Percentiles rank a stretch among this genome's conserved stretches.
phyloP scores from a whole-genome alignment of 2,113 vertebrate species.

The Anser cygnoides region DNA sequence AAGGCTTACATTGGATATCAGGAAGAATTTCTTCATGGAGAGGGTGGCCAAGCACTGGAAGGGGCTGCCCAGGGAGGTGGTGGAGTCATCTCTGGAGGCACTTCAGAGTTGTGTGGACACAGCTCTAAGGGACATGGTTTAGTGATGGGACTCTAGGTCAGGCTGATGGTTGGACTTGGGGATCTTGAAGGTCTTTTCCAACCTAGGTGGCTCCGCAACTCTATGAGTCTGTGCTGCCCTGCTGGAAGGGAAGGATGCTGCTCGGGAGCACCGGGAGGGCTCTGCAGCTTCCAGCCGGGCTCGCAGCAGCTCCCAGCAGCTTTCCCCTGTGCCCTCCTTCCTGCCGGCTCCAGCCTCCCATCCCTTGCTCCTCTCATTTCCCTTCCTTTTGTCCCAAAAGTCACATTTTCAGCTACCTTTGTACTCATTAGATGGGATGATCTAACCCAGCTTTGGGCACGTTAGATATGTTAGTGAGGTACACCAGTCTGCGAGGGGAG shows the following conservation, averaged over 20 bases:
- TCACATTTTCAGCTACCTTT: neutral
- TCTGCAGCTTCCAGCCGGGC: neutral
- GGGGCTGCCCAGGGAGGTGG: neutral
- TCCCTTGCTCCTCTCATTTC: neutral
- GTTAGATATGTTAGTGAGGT: neutral
- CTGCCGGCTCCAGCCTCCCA: neutral
- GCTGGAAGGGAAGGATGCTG: neutral
- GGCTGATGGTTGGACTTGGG: neutral
- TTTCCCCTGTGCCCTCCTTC: too few relatives aligned
- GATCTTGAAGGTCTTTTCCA: neutral
- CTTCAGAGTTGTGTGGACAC: neutral
- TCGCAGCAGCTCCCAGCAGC: neutral
- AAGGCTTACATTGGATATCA: neutral
- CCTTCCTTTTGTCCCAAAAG: neutral
- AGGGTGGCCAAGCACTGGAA: neutral
- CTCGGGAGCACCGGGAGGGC: fast-evolving
- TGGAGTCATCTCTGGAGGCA: neutral
- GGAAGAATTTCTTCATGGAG: neutral
- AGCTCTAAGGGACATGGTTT: neutral
- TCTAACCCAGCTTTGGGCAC: neutral
- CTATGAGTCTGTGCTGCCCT: neutral
- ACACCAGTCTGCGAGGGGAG: fast-evolving
- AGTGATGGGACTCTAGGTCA: neutral
- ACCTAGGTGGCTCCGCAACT: neutral
- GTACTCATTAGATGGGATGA: fast-evolving